phyloP scores from a whole-genome alignment of 2,888 invertebrate genomes.

The Rhamnusium bicolor region DNA sequence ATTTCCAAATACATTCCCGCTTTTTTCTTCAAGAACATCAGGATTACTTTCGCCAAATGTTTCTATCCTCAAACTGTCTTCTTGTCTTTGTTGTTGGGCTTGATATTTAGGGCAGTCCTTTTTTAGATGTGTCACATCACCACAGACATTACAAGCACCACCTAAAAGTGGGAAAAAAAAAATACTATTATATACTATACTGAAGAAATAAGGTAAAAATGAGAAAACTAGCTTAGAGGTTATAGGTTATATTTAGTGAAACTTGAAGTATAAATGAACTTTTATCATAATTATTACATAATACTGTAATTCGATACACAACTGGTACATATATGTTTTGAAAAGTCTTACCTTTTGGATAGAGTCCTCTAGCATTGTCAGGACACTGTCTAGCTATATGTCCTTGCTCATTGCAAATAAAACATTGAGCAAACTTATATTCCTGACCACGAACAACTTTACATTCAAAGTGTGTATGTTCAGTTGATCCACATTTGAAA shows the following conservation, averaged over 20 bases:
- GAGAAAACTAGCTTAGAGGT: no score
- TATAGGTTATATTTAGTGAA: no score
- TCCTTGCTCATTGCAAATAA: conserved; percentile 90
- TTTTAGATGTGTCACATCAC: conserved; percentile 88
- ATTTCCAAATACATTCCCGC: conserved; percentile 9
- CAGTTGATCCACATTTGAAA: conserved; percentile 92
- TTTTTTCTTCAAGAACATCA: conserved; percentile 58
- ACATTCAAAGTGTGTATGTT: conserved; percentile 85
- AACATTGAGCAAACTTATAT: conserved; percentile 89
- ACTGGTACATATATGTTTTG: no score
- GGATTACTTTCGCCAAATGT: conserved; percentile 62
- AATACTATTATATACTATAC: conserved; percentile 2
- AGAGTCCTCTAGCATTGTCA: conserved; percentile 86
- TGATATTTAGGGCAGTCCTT: conserved; percentile 82
- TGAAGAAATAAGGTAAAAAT: no score
- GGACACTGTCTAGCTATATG: conserved; percentile 92
- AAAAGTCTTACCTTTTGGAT: conserved; percentile 77
- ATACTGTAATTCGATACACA: no score
- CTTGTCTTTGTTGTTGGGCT: conserved; percentile 60
- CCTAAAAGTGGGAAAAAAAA: conserved; percentile 45
- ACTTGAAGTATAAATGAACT: neutral
- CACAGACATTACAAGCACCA: conserved; percentile 86
- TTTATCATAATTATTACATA: no score
- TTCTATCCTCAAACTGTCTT: conserved; percentile 56
- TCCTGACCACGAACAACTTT: conserved; percentile 79